Conservation (phyloP, 2,113 vertebrate genomes). For the Copsychus sechellarum region DNA sequence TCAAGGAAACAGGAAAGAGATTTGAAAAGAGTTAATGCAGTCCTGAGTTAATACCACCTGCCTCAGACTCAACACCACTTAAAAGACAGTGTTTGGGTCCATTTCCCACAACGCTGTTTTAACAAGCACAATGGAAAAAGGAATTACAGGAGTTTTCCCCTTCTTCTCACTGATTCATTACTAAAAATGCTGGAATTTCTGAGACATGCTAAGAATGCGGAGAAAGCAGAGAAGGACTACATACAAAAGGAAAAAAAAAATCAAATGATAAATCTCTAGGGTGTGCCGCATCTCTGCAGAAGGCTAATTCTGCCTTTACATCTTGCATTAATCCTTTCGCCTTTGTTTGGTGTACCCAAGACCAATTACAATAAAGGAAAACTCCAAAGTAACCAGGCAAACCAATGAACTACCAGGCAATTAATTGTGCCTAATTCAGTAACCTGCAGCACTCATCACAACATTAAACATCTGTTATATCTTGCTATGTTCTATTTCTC, state of each 20-base stretch:
- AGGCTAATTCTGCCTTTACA: not conserved
- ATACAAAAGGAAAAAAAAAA: conserved; percentile 12
- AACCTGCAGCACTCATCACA: not conserved
- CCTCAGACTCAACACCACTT: conserved; percentile 72
- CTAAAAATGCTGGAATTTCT: conserved; percentile 58
- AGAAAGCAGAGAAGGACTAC: not conserved
- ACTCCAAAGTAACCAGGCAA: not conserved
- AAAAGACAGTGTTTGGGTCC: conserved; percentile 66
- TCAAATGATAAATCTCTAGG: not conserved
- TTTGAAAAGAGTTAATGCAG: conserved; percentile 67
- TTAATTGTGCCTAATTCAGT: not conserved
- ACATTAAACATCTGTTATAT: not conserved
- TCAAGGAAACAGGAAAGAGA: conserved; percentile 65
- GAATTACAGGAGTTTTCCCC: conserved; percentile 55
- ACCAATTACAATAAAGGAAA: not conserved
- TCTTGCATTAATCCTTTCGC: not conserved
- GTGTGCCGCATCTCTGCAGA: not conserved
- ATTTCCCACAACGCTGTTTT: conserved; percentile 67
- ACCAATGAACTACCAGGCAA: not conserved
- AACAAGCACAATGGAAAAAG: conserved; percentile 66
- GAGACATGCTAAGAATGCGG: conserved; percentile 57
- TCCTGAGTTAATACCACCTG: conserved; percentile 68
- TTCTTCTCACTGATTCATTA: conserved; percentile 40
- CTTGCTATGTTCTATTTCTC: not conserved
- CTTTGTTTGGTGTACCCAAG: not conserved